These are phyloP conservation scores for Bolinopsis microptera DNA, from an alignment of 37 sponge, comb jelly and placozoan species.

Conservation along the genomic window DNA sequence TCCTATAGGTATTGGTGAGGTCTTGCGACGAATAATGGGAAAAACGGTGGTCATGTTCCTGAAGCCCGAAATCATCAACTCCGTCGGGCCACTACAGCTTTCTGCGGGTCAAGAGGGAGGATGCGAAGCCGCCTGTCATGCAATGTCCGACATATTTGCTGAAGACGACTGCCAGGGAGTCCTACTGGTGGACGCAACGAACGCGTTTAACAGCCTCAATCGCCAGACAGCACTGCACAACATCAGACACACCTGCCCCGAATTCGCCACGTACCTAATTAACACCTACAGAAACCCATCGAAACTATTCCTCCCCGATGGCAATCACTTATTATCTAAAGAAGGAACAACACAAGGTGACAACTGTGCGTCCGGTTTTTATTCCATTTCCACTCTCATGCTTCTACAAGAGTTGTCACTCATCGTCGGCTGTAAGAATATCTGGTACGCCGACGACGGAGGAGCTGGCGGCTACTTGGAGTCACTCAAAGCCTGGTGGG, in stretches of 20 bases:
- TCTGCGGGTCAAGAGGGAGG: constrained; percentile 11
- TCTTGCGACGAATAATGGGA: neutral
- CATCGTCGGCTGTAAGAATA: neutral
- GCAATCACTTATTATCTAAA: neutral
- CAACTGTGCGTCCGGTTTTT: neutral
- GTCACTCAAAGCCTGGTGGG: neutral
- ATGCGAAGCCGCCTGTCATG: constrained; percentile 8
- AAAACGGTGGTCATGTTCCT: neutral
- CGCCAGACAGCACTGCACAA: too few species aligned
- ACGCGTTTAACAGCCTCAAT: too few species aligned
- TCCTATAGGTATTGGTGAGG: too few species aligned
- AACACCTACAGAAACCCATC: too few species aligned
- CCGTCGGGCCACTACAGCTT: neutral
- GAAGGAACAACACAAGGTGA: neutral
- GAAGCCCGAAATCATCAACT: too few species aligned
- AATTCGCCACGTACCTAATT: too few species aligned
- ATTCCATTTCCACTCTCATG: neutral
- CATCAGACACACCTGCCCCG: too few species aligned
- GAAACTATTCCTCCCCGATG: neutral
- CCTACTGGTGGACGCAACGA: too few species aligned
- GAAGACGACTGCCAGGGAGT: neutral
- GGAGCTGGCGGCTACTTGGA: neutral
- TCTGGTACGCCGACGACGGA: too few species aligned
- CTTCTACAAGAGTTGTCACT: neutral
- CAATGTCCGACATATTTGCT: too few species aligned